Evolutionary conservation across 2,113 vertebrate species (phyloP).

Genomic region (Sorex araneus): DNA sequence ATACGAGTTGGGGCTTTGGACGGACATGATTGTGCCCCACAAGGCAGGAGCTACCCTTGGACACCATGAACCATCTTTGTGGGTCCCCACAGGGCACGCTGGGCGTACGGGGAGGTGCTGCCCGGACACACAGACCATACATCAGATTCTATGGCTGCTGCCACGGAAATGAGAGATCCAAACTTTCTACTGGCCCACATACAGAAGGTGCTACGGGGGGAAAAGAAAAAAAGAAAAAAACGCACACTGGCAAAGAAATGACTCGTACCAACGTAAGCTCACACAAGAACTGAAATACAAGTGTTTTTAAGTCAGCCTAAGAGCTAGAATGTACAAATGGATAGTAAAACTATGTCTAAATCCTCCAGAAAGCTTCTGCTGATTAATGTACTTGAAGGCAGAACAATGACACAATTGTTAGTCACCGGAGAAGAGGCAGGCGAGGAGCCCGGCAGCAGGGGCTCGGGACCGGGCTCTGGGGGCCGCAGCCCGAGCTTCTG

Average conservation of each 20-base stretch:
- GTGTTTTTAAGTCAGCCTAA: not conserved
- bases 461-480: too few species aligned
- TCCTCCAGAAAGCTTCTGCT: conserved; percentile 57
- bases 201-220: not conserved
- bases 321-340: not conserved
- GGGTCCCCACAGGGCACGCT: too few species aligned
- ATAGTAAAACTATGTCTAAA: conserved; percentile 70
- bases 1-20: not conserved
- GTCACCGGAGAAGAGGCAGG: conserved; percentile 76
- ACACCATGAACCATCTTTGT: not conserved
- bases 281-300: not conserved
- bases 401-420: conserved; percentile 70
- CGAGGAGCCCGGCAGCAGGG: conserved; percentile 7
- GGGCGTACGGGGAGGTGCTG: not conserved
- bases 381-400: conserved; percentile 65
- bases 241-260: not conserved
- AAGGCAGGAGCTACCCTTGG: not conserved
- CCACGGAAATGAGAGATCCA: not conserved
- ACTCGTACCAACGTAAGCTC: not conserved
- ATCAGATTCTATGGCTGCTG: not conserved
- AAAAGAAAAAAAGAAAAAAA: conserved; percentile 70
- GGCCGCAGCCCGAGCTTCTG: too few species aligned
- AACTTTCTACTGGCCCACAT: not conserved
- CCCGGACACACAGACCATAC: not conserved
- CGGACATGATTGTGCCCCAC: not conserved